Base-by-base conservation (phyloP, 2,888 invertebrate genomes). In the Oscheius sp. region DNA sequence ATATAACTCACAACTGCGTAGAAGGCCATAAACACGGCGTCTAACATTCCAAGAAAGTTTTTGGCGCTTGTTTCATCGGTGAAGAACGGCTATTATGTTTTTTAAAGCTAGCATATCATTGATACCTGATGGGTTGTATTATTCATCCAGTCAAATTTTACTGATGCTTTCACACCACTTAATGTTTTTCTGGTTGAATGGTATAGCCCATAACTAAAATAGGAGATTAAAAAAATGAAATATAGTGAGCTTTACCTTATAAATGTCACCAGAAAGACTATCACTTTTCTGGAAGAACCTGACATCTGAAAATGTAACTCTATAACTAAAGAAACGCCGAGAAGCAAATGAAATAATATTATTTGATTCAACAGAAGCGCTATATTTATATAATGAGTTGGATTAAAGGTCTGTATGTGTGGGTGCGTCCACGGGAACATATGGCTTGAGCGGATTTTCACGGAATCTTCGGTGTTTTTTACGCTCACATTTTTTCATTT, bases 21-120 rank as follows among this genome's bases (percentile, higher is more conserved):
- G 57, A 74, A 82, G 26, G 73, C 72, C 85, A 86, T 85, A 65
- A 86, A 86, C 47, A 83, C 68, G 28, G 83, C 84, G 49, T 86
- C 86, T 22, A 86, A 70, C 1, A 76, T 72, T 20, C 86, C 86
- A 12, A 86, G 73, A 67, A 86, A 85, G 20, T 74, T 74, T 49
- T 83, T 82, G 6, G 85, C 85, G 8, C 78, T 78, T 5, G 68
- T 73, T 24, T 75, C 76, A 50, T 68, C 70, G 6, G 62, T 28
- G 74, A 85, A 85, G 0, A 85, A 50, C 0, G 80, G 82, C 72
- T 76, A 45, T 49, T 73, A 65, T 24, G n/a, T 44, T 41, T 2
- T 22, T 22, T 5, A 47, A 6, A 47, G 24, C 12, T 17, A 47
- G 24, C 12, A 12, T 2, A 8, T 9, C 32, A 49, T 17, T 24